phyloP scores from a whole-genome alignment of 2,113 vertebrate genomes.

The Etheostoma spectabile region DNA sequence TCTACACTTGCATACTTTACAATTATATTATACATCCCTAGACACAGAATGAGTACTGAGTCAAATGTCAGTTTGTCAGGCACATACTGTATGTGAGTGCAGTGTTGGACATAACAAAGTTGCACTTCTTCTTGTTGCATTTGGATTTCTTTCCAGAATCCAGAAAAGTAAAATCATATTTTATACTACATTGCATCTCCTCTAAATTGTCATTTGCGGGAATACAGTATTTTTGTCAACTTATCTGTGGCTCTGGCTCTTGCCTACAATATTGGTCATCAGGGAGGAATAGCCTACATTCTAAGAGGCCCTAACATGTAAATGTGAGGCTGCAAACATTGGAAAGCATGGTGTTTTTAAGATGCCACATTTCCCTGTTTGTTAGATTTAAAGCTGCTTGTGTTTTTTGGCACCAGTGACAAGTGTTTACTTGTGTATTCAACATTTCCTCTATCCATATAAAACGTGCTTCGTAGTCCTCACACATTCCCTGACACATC shows the following conservation, averaged over 20 bases:
- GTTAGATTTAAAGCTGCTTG: conserved; percentile 36
- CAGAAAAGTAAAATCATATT: not conserved
- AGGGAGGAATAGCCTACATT: not conserved
- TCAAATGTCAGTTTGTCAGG: too few relatives aligned
- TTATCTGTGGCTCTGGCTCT: not conserved
- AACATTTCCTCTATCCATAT: conserved; percentile 9
- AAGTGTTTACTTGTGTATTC: conserved; percentile 22
- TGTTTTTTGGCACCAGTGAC: conserved; percentile 28
- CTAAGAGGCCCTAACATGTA: not conserved
- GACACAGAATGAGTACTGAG: not conserved
- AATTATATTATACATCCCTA: not conserved
- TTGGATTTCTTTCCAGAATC: not conserved
- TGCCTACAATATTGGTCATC: not conserved
- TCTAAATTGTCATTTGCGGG: too few relatives aligned
- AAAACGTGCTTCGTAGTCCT: not conserved
- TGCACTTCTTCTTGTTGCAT: not conserved
- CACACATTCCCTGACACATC: not conserved
- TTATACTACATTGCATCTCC: not conserved
- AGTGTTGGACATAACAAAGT: not conserved
- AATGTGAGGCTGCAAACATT: not conserved
- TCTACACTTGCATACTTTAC: not conserved
- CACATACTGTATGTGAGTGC: not conserved
- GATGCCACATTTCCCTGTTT: conserved; percentile 48
- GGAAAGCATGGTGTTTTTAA: not conserved
- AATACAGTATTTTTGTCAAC: not conserved